Base-by-base conservation (phyloP, 2,888 invertebrate species). In the Melieria picta region DNA sequence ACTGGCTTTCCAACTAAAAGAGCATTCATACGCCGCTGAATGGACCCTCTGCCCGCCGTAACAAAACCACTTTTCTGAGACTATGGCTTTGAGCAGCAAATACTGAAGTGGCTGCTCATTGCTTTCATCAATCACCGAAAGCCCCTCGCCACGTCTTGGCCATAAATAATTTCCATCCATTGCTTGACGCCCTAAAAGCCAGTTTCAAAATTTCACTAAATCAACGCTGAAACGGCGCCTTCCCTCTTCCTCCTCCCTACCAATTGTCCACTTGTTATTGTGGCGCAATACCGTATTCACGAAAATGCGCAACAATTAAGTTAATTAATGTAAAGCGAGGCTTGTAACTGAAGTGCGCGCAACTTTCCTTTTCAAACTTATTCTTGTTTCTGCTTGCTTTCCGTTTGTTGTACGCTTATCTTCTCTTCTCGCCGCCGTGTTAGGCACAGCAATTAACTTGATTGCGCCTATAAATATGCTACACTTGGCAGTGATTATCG, bases 391-490 rank as follows among this genome's bases (percentile, higher is more conserved):
- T 63, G 45, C 16, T 42, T 71, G 42, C 69, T 69, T 7, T 52
- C 61, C 50, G 46, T 60, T 73, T 65, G 50, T 66, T 64, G 43
- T 45, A 52, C 45, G 45, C 16, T 42, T 71, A 63, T 68, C 63
- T 75, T 69, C 70, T 65, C 13, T 9, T 73, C 70, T 67, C 55
- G 52, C 13, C 52, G 48, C 30, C 11, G 42, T 66, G 55, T 72
- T 74, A 69, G 55, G 42, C 10, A 13, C 77, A 76, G 80, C 81
- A 80, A 81, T 82, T 82, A 80, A 81, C 79, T 79, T 80, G 79
- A 82, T 82, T 82, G 82, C 79, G 80, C 81, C 81, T 80, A 81
- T 81, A 82, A 82, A 81, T 81, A 81, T 81, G 80, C 80, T 75
- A 79, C 79, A 78, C 77, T 81, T 79, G 77, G 77, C 78, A 76